Percentiles rank a stretch among this genome's conserved stretches.
These are phyloP conservation scores for Idaea aversata DNA, from an alignment of 2,888 invertebrate genomes.

Conservation along the genomic window DNA sequence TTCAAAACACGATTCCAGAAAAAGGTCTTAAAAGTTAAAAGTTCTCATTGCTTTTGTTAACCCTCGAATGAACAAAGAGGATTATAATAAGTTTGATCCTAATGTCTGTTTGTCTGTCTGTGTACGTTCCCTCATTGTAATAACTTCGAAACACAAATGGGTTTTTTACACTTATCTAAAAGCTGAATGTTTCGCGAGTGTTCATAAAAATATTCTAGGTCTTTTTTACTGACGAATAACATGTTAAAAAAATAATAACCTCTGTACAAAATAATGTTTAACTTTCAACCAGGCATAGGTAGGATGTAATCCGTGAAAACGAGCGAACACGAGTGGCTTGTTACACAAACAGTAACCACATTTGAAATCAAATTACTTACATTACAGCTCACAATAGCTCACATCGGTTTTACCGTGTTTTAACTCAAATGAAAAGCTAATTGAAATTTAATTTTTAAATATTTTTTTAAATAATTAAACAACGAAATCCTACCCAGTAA, in stretches of 20 bases:
- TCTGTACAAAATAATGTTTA: neutral
- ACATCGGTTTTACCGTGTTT: neutral
- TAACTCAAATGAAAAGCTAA: neutral
- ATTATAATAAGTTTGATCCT: neutral
- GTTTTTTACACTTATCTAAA: too few species aligned
- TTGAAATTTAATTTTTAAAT: neutral
- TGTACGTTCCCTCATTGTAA: neutral
- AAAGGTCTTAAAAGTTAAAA: neutral
- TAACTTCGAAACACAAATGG: too few species aligned
- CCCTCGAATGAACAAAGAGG: neutral
- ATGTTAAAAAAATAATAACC: neutral
- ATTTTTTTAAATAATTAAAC: neutral
- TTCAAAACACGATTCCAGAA: neutral
- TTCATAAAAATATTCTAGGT: neutral
- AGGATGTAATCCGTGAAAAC: neutral
- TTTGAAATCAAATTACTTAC: neutral
- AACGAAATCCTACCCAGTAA: too few species aligned
- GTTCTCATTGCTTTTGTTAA: neutral
- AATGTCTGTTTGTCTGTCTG: neutral
- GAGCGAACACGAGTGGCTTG: neutral
- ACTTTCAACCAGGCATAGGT: neutral
- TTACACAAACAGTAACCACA: neutral
- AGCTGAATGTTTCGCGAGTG: too few species aligned
- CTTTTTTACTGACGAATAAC: too few species aligned
- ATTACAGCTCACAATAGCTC: neutral